Conservation (phyloP, 2,113 vertebrate genomes). For the Phyllostomus hastatus region DNA sequence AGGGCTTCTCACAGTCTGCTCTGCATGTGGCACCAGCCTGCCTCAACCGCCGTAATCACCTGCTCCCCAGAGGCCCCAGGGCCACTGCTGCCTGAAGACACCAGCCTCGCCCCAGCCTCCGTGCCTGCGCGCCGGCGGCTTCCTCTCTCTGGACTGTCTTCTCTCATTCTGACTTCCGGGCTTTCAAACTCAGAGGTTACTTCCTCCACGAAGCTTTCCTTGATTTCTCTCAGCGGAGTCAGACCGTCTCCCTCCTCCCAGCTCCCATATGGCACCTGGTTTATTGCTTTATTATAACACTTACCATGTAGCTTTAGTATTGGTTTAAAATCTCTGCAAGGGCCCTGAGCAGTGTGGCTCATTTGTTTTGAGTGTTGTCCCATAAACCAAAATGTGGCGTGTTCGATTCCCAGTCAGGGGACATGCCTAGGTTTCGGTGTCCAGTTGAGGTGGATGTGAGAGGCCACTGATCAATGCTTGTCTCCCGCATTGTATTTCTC, state of each 20-base stretch:
- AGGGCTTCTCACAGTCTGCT: not conserved
- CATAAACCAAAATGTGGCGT: no score
- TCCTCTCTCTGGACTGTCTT: not conserved
- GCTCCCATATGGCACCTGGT: not conserved
- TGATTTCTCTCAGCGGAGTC: slow-evolving; percentile 1
- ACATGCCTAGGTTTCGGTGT: no score
- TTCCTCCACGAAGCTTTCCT: not conserved
- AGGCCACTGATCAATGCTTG: no score
- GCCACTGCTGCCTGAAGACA: not conserved
- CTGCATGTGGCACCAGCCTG: no score
- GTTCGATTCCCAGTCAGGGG: no score
- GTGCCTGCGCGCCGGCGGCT: not conserved
- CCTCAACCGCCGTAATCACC: not conserved
- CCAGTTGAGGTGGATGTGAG: no score
- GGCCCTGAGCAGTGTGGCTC: no score
- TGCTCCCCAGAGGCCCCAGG: not conserved
- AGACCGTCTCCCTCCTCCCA: not conserved
- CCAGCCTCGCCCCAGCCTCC: not conserved
- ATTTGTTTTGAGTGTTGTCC: no score
- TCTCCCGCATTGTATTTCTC: no score
- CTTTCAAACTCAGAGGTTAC: not conserved
- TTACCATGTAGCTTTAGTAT: not conserved
- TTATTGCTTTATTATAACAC: not conserved
- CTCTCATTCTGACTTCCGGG: not conserved
- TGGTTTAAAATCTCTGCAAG: not conserved